phyloP scores from a whole-genome alignment of 2,888 invertebrate genomes.

The Amphipoea oculea region DNA sequence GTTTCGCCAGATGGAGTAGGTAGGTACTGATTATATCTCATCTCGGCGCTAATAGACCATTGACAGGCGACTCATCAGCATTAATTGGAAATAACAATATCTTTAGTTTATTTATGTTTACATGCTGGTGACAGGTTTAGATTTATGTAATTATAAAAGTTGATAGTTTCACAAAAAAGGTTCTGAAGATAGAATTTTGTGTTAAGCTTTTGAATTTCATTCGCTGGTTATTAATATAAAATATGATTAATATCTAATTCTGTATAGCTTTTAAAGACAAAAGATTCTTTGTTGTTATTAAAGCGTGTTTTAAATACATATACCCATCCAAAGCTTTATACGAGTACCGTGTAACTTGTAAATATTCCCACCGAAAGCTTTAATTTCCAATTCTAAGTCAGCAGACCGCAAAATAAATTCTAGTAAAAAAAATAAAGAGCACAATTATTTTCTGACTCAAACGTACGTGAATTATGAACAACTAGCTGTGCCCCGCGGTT shows the following conservation, averaged over 20 bases:
- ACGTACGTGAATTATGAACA: slow-evolving; percentile 44
- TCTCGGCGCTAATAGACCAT: slow-evolving; percentile 83
- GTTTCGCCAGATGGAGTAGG: slow-evolving; percentile 73
- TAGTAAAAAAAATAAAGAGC: slow-evolving; percentile 14
- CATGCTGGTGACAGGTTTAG: slow-evolving; percentile 60
- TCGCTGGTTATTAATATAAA: background rate
- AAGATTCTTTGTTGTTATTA: background rate
- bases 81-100: slow-evolving; percentile 74
- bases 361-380: background rate
- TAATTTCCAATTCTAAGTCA: slow-evolving; percentile 29
- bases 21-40: slow-evolving; percentile 81
- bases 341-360: background rate
- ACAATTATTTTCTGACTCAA: slow-evolving; percentile 31
- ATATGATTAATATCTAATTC: background rate
- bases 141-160: slow-evolving; percentile 35
- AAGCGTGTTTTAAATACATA: background rate
- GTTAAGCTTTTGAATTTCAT: background rate
- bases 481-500: no score
- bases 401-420: slow-evolving; percentile 21
- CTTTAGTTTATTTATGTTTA: slow-evolving; percentile 49
- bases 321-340: background rate
- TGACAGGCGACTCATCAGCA: slow-evolving; percentile 74
- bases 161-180: background rate
- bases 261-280: background rate
- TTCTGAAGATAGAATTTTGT: background rate